Conservation (phyloP, 2,888 invertebrate species). For the Aphodius granarius region DNA sequence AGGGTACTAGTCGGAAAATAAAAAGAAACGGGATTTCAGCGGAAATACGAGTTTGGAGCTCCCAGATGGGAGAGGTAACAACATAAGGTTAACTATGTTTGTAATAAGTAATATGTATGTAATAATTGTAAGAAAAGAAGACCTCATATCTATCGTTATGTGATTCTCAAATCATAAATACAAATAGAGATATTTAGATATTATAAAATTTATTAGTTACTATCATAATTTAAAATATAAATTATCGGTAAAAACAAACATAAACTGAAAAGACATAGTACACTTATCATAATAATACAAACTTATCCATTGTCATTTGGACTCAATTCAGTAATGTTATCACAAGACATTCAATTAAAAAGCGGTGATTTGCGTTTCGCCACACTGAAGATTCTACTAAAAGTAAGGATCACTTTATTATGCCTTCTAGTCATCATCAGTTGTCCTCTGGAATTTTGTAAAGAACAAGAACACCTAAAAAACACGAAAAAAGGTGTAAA, state of each 20-base stretch:
- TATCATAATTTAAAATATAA: neutral
- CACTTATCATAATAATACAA: neutral
- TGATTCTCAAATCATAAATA: too few species aligned
- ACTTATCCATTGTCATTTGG: neutral
- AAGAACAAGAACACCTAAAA: conserved; percentile 11
- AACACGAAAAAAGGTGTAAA: neutral
- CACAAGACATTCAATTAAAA: neutral
- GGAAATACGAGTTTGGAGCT: too few species aligned
- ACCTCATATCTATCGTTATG: too few species aligned
- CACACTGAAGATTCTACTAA: neutral
- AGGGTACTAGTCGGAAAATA: too few species aligned
- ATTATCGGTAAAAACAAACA: neutral
- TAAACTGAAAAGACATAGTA: neutral
- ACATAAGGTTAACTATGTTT: too few species aligned
- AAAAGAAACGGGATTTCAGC: too few species aligned
- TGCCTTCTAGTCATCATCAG: neutral
- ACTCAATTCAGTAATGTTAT: neutral
- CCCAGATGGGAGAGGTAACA: too few species aligned
- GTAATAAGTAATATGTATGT: too few species aligned
- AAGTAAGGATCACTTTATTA: neutral
- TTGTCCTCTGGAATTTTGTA: conserved; percentile 1
- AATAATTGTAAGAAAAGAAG: too few species aligned
- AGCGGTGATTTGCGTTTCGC: neutral
- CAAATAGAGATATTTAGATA: neutral
- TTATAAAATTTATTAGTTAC: neutral